These are phyloP conservation scores for Disparrhopalites patrizii DNA, from an alignment of 2,888 invertebrate species.

Conservation along the genomic window DNA sequence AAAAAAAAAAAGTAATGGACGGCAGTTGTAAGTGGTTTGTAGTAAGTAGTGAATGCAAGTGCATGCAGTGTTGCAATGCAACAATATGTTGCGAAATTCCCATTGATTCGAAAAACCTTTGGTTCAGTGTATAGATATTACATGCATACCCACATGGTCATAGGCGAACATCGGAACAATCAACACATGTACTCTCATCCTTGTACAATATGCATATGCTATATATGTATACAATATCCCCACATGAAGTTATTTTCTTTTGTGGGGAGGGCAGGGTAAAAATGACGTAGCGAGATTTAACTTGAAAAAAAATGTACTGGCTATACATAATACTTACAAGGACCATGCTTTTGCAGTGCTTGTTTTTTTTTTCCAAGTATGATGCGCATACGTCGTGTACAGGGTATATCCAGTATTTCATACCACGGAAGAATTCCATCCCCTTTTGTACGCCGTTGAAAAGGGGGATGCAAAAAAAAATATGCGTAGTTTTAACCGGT, in stretches of 20 bases:
- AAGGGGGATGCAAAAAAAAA: neutral
- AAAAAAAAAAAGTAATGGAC: slow-evolving; percentile 1
- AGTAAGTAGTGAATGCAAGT: slow-evolving; percentile 17
- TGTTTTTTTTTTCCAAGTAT: slow-evolving; percentile 1
- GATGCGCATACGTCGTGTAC: slow-evolving; percentile 3
- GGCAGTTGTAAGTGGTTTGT: neutral
- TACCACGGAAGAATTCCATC: no score
- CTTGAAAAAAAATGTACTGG: no score
- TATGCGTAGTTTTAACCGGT: slow-evolving; percentile 10
- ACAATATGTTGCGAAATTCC: slow-evolving; percentile 21
- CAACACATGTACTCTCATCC: neutral
- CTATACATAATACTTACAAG: no score
- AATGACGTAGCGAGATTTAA: slow-evolving; percentile 7
- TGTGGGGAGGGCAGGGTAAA: neutral
- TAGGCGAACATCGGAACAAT: neutral
- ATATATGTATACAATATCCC: neutral
- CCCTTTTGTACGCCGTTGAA: neutral
- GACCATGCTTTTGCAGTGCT: neutral
- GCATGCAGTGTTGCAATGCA: slow-evolving; percentile 26
- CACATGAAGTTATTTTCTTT: no score
- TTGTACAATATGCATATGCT: no score
- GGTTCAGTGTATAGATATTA: neutral
- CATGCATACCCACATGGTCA: neutral
- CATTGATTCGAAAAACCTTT: slow-evolving; percentile 23
- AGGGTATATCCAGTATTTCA: neutral